Evolutionary conservation across 2,888 invertebrate genomes (phyloP), one percentile per base, ranked within the genome.

Genomic region (Leptopilina drosophilae): DNA sequence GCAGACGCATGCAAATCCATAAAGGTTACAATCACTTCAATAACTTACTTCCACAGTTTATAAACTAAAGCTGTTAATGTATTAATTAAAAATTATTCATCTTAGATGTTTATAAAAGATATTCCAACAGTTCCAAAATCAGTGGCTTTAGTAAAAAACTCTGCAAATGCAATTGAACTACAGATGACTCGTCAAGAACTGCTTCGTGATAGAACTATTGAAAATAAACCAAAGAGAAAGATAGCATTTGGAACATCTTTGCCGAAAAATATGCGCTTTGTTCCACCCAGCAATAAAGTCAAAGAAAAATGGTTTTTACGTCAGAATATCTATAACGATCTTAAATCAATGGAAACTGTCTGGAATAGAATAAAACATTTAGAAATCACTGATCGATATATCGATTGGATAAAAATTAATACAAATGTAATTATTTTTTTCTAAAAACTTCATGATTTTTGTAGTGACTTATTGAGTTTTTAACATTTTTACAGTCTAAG

Each of bases 351-450:
- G 95, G 92, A 94, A 0, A 92, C 92, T 67, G 94, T 95, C 1
- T 95, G 94, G 94, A 93, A 93, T 14, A 94, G 93, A n/a, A 94
- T 95, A 65, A 93, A 93, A 26, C 93, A 94, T 88, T 92, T 95
- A 8, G 84, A 87, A 14, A 89, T 88, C 79, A 90, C 90, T 1
- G 83, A 83, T 46, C 84, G 88, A 40, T 91, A 91, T 80, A 69
- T 85, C 0, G 80, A 87, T 12, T 91, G 89, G 88, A 80, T 91
- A 2, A 78, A 83, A 65, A 56, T 0, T 4, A 53, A 56, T 20
- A 56, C 33, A n/a, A 56, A 5, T 40, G 73, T 73, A 8, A 56
- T 42, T 15, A 62, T 6, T 9, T 62, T 62, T 62, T 9, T 9
- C 20, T 8, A 0, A 42, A 20, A 66, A 56, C 15, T 42, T 14